Conservation (phyloP, 35 echinoderm and acorn worm species). For the Heliocidaris erythrogramma region DNA sequence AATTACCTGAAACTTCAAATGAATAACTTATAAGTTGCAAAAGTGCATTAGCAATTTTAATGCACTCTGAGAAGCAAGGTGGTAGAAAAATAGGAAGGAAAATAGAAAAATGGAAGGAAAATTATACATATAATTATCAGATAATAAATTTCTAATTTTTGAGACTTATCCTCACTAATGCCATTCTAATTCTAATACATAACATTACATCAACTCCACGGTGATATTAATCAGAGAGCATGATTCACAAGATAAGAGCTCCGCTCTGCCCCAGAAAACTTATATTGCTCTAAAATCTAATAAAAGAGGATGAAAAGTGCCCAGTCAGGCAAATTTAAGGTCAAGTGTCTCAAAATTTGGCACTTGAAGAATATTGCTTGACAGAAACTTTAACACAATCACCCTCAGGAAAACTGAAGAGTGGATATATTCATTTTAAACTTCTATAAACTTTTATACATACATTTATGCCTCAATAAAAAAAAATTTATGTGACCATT, state of each 20-base stretch:
- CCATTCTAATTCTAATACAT: neutral
- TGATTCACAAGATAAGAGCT: neutral
- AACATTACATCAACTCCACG: neutral
- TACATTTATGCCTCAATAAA: neutral
- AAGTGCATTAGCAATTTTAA: neutral
- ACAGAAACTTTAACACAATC: neutral
- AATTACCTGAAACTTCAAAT: neutral
- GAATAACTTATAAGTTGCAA: neutral
- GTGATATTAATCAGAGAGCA: neutral
- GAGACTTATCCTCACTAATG: neutral
- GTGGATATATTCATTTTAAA: neutral
- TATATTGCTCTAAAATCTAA: constrained; percentile 5
- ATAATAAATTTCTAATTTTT: neutral
- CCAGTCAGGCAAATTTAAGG: neutral
- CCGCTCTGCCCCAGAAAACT: neutral
- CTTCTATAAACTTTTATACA: neutral
- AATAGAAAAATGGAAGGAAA: neutral
- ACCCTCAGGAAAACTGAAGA: neutral
- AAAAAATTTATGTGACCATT: neutral
- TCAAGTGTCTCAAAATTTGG: neutral
- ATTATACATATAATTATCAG: neutral
- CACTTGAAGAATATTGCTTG: constrained; percentile 3
- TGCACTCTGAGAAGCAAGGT: neutral
- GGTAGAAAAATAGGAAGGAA: neutral
- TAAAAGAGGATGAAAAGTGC: neutral